Evolutionary conservation across 1,140 invertebrate genomes (phyloP).

Genomic region (Pogonus chalceus): DNA sequence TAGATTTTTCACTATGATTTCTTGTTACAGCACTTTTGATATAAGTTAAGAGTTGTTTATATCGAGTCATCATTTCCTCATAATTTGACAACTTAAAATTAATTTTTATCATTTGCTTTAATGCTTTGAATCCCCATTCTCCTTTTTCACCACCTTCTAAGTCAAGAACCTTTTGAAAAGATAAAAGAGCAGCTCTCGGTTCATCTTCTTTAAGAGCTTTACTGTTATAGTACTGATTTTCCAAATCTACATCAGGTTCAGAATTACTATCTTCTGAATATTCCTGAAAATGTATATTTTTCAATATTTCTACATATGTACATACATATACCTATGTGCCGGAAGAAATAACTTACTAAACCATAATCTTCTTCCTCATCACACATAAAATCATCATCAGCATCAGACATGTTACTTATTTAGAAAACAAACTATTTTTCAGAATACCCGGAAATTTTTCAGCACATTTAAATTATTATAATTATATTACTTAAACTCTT

Average conservation of each 20-base stretch:
- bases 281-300: conserved; percentile 51
- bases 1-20: conserved; percentile 99
- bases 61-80: conserved; percentile 93
- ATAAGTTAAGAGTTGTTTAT: conserved; percentile 93
- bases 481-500: too few relatives aligned
- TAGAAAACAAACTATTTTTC: too few relatives aligned
- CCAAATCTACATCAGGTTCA: conserved; percentile 97
- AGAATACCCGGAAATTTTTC: too few relatives aligned
- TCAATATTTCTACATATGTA: too few relatives aligned
- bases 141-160: conserved; percentile 96
- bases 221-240: conserved; percentile 99
- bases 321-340: too few relatives aligned
- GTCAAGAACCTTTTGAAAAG: conserved; percentile 95
- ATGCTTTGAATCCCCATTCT: conserved; percentile 99
- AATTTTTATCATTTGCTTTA: conserved; percentile 99
- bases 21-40: conserved; percentile 98
- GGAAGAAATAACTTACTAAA: conserved; percentile 75
- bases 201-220: conserved; percentile 98
- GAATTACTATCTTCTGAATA: conserved; percentile 94
- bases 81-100: conserved; percentile 96
- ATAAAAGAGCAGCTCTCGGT: conserved; percentile 79
- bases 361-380: conserved; percentile 97
- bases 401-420: conserved; percentile 83
- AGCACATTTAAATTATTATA: too few relatives aligned
- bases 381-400: conserved; percentile 96